phyloP scores from a whole-genome alignment of 2,113 vertebrate species.

The Chrysochloris asiatica region DNA sequence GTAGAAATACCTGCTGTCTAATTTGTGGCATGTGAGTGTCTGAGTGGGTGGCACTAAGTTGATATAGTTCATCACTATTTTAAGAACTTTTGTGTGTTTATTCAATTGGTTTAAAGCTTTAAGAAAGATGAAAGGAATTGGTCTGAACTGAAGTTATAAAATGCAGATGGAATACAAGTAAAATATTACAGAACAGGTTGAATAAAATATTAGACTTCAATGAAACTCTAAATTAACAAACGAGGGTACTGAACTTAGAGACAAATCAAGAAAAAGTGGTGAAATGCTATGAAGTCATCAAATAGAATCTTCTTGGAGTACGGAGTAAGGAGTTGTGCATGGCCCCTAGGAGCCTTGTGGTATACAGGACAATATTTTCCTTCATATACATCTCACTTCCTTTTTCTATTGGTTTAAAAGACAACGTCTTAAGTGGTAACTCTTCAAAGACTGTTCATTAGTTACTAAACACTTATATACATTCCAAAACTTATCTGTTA shows the following conservation, averaged over 20 bases:
- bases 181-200: not conserved
- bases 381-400: accelerated
- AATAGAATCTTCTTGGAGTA: not conserved
- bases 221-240: not conserved
- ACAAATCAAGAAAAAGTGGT: not conserved
- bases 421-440: not conserved
- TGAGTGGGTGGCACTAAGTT: not conserved
- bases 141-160: not conserved
- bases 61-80: constrained; percentile 17
- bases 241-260: no score
- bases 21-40: not conserved
- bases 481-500: not conserved
- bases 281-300: not conserved
- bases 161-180: not conserved
- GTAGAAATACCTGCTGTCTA: not conserved
- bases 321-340: not conserved
- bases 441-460: not conserved
- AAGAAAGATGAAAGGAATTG: not conserved
- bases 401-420: not conserved
- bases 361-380: no score
- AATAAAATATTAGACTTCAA: not conserved
- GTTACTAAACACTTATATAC: not conserved
- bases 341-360: accelerated
- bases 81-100: not conserved
- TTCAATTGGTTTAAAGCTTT: constrained; percentile 13